Evolutionary conservation across 2,888 invertebrate genomes (phyloP).

Genomic region (Epirrhoe tristata): DNA sequence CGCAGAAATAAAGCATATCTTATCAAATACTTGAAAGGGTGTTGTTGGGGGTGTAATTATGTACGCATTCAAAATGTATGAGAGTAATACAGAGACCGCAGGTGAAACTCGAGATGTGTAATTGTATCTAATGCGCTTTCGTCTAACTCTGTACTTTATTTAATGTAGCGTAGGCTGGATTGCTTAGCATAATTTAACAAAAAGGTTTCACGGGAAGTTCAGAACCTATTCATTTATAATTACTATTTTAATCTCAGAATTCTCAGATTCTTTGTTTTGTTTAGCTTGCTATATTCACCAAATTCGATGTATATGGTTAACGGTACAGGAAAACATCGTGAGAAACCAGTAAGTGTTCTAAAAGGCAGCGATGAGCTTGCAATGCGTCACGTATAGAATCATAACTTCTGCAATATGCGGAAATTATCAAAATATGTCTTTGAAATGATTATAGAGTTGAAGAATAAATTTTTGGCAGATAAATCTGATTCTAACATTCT

Average conservation of each 20-base stretch:
- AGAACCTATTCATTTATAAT: neutral
- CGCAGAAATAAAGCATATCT: constrained; percentile 42
- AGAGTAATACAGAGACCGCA: constrained; percentile 38
- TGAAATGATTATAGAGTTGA: too few relatives aligned
- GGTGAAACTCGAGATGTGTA: constrained; percentile 35
- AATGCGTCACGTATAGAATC: too few relatives aligned
- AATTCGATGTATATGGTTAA: too few relatives aligned
- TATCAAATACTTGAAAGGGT: constrained; percentile 50
- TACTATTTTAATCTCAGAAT: neutral
- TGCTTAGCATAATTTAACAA: constrained; percentile 4
- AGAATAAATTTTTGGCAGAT: too few relatives aligned
- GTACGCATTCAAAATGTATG: constrained; percentile 45
- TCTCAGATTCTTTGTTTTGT: neutral
- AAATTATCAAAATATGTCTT: too few relatives aligned
- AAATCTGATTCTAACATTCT: too few relatives aligned
- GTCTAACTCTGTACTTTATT: constrained; percentile 2
- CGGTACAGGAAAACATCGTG: too few relatives aligned
- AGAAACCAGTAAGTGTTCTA: too few relatives aligned
- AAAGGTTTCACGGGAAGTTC: neutral
- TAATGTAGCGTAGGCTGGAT: constrained; percentile 7
- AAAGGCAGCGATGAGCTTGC: too few relatives aligned
- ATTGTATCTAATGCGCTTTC: constrained; percentile 25
- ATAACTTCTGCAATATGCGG: too few relatives aligned
- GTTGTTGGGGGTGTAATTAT: constrained; percentile 47
- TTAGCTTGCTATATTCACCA: neutral